These are phyloP conservation scores for Papilio polytes DNA, from an alignment of 1,140 invertebrate genomes.

Conservation along the genomic window DNA sequence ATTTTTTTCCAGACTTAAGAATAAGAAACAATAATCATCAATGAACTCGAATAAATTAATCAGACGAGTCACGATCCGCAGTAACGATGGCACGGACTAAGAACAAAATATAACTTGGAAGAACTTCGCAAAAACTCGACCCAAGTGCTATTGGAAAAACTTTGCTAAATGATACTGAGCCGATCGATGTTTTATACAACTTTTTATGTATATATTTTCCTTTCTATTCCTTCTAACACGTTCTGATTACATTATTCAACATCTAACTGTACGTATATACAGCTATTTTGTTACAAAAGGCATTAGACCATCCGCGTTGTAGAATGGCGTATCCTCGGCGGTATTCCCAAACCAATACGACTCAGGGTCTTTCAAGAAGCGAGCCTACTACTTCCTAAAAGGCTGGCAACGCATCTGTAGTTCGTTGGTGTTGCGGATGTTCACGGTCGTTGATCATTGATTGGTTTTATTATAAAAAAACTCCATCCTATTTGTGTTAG, in stretches of 20 bases:
- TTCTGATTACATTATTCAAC: not conserved
- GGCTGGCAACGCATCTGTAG: too few species aligned
- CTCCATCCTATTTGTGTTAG: too few species aligned
- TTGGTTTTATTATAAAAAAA: too few species aligned
- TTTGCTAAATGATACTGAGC: slow-evolving; percentile 63
- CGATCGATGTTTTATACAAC: slow-evolving; percentile 57
- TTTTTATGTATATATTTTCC: slow-evolving; percentile 44
- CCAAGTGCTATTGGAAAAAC: slow-evolving; percentile 55
- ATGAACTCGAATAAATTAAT: slow-evolving; percentile 69
- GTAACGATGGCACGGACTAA: slow-evolving; percentile 70
- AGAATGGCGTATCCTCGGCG: too few species aligned
- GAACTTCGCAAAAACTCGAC: slow-evolving; percentile 52
- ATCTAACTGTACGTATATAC: not conserved
- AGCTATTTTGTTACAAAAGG: not conserved
- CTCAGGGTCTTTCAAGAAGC: too few species aligned
- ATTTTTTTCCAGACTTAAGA: slow-evolving; percentile 16
- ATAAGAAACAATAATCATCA: slow-evolving; percentile 48
- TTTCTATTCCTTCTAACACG: slow-evolving; percentile 39
- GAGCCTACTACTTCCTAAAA: too few species aligned
- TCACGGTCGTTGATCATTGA: too few species aligned
- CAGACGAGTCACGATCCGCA: slow-evolving; percentile 66
- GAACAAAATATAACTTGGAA: slow-evolving; percentile 64
- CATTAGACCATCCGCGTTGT: not conserved
- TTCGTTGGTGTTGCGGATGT: too few species aligned
- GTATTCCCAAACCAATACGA: too few species aligned